Conservation (phyloP, 2,888 invertebrate species). For the Drosophila melanocephala region DNA sequence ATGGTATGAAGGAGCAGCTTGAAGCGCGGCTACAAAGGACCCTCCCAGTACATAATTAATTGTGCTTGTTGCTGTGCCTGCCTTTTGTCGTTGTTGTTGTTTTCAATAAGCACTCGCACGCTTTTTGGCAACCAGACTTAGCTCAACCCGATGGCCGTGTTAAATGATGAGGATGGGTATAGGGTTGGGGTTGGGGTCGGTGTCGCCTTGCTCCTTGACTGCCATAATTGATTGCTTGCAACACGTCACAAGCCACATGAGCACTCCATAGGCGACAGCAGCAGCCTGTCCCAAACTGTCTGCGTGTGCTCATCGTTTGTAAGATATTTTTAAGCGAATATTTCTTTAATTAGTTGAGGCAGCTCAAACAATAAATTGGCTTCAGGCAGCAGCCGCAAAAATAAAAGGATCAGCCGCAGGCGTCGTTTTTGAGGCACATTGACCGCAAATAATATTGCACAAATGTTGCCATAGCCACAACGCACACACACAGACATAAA, state of each 20-base stretch:
- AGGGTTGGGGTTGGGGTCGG: not conserved
- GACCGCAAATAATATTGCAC: slow-evolving; percentile 79
- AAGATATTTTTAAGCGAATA: slow-evolving; percentile 69
- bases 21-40: slow-evolving; percentile 34
- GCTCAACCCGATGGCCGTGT: slow-evolving; percentile 11
- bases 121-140: slow-evolving; percentile 53
- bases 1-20: slow-evolving; percentile 8
- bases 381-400: slow-evolving; percentile 50
- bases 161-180: not conserved
- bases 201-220: slow-evolving; percentile 50
- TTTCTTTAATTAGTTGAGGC: slow-evolving; percentile 72
- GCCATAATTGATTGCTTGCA: slow-evolving; percentile 77
- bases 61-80: slow-evolving; percentile 60
- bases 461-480: slow-evolving; percentile 75
- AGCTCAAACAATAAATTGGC: slow-evolving; percentile 50
- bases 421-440: slow-evolving; percentile 34
- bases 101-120: slow-evolving; percentile 57
- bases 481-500: slow-evolving; percentile 8
- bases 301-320: slow-evolving; percentile 7
- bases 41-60: slow-evolving; percentile 72
- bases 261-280: slow-evolving; percentile 7
- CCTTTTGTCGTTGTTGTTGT: slow-evolving; percentile 14
- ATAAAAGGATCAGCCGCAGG: slow-evolving; percentile 48
- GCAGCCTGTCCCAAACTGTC: slow-evolving; percentile 19
- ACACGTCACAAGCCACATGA: slow-evolving; percentile 70